phyloP scores from a whole-genome alignment of 2,113 vertebrate genomes.

The Prinia subflava region DNA sequence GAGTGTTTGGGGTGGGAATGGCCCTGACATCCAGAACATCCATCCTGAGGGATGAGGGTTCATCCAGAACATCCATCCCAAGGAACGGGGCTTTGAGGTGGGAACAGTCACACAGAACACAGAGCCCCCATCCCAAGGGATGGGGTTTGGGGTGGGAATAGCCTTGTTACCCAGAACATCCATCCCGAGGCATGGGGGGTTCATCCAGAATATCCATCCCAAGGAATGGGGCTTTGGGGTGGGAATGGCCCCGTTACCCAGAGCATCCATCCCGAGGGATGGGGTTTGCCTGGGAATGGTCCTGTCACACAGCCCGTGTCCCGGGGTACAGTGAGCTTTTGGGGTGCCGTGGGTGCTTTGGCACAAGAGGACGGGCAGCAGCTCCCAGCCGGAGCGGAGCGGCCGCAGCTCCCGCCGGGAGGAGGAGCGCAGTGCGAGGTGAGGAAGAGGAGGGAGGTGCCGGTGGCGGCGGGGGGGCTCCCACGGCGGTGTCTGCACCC shows the following conservation, averaged over 20 bases:
- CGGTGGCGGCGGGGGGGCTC: background rate
- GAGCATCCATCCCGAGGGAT: background rate
- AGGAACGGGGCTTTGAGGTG: too few relatives aligned
- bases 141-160: too few relatives aligned
- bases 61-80: too few relatives aligned
- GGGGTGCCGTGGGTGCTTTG: fast-evolving
- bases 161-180: too few relatives aligned
- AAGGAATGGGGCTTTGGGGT: background rate
- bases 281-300: background rate
- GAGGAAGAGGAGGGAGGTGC: background rate
- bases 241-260: background rate
- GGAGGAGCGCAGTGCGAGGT: background rate
- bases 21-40: too few relatives aligned
- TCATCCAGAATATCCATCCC: too few relatives aligned
- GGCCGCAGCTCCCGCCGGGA: background rate
- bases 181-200: background rate
- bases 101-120: too few relatives aligned
- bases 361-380: background rate
- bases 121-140: too few relatives aligned
- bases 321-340: too few relatives aligned
- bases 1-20: background rate
- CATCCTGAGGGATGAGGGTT: too few relatives aligned
- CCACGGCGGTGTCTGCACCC: background rate
- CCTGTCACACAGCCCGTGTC: background rate
- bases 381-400: background rate